A percentile compares a stretch with the other conserved stretches of the same genome.
Conservation (phyloP, 1,140 invertebrate genomes). For the Drosophila watanabei region DNA sequence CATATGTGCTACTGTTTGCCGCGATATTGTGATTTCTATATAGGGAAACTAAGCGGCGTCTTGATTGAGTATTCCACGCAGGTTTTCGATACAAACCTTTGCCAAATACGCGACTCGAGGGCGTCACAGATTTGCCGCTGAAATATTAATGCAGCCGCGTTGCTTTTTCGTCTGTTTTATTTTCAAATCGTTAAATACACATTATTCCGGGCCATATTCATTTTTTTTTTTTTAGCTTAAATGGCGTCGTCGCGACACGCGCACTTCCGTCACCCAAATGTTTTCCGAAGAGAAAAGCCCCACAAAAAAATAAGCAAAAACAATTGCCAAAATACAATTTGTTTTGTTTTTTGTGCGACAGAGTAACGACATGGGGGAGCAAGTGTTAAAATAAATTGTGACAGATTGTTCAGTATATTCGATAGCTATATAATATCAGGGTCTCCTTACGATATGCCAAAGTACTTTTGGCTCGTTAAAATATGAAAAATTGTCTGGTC, state of each 20-base stretch:
- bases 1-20: constrained; percentile 32
- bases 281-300: constrained; percentile 58
- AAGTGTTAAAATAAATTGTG: constrained; percentile 68
- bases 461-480: constrained; percentile 63
- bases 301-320: constrained; percentile 22
- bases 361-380: constrained; percentile 54
- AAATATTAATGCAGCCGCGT: constrained; percentile 57
- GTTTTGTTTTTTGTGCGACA: constrained; percentile 38
- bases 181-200: constrained; percentile 42
- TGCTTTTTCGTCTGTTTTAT: constrained; percentile 22
- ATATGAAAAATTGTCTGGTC: constrained; percentile 58
- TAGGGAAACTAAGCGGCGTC: constrained; percentile 55
- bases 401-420: constrained; percentile 51
- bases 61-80: constrained; percentile 59
- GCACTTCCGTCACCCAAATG: constrained; percentile 70
- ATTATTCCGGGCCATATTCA: constrained; percentile 40
- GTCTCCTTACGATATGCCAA: constrained; percentile 61
- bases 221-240: constrained; percentile 49
- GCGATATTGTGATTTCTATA: constrained; percentile 42
- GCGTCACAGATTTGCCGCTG: constrained; percentile 47
- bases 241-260: constrained; percentile 62
- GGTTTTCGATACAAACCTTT: constrained; percentile 46
- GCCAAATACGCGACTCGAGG: constrained; percentile 64
- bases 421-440: constrained; percentile 66
- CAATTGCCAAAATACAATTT: constrained; percentile 41